Conservation (phyloP, 2,113 vertebrate species). For the Leptocoma aspasia region DNA sequence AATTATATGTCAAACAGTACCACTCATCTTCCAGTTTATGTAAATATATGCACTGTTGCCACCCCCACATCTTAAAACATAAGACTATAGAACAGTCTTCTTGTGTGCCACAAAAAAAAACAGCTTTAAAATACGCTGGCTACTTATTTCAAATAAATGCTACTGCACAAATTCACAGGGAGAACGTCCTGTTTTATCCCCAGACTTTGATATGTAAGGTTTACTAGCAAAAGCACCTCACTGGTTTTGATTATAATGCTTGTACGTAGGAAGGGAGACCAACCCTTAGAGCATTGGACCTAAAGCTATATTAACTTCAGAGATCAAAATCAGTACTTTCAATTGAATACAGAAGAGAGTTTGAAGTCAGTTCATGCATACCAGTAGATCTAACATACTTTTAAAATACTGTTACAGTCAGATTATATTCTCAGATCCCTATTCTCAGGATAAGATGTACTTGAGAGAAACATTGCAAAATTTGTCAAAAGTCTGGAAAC, state of each 20-base stretch:
- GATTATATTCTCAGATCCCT: neutral
- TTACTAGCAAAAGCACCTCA: neutral
- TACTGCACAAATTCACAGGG: neutral
- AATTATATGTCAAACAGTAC: neutral
- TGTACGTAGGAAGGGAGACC: neutral
- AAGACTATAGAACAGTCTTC: neutral
- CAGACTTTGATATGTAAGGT: neutral
- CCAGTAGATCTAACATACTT: neutral
- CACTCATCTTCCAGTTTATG: conserved; percentile 1
- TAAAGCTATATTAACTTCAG: neutral
- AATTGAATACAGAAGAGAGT: neutral
- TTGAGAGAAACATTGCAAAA: neutral
- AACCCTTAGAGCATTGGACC: neutral
- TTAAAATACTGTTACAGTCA: neutral
- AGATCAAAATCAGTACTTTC: neutral
- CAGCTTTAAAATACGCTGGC: neutral
- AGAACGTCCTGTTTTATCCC: neutral
- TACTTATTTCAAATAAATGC: neutral
- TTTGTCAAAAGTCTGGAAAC: neutral
- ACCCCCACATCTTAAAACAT: neutral
- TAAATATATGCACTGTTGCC: conserved; percentile 11
- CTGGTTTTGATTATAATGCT: neutral
- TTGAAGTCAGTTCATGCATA: neutral
- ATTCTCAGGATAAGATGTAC: neutral
- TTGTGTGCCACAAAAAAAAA: neutral